Conservation (phyloP, 2,888 invertebrate species). For the Deilephila elpenor region DNA sequence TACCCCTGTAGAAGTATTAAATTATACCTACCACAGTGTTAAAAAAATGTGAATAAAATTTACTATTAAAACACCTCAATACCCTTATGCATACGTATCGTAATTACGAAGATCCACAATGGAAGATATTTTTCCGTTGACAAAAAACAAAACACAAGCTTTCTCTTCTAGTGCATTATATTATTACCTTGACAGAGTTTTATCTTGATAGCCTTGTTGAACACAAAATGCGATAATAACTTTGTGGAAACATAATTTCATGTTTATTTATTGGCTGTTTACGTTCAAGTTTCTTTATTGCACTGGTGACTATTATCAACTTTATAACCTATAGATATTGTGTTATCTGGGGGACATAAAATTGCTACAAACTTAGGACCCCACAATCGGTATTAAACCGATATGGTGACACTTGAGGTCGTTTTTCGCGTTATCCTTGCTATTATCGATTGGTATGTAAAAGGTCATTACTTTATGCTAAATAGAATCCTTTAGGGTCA, state of each 20-base stretch:
- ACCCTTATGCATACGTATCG: too few relatives aligned
- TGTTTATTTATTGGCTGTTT: constrained; percentile 60
- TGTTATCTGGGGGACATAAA: constrained; percentile 73
- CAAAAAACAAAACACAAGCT: constrained; percentile 29
- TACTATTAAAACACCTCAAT: too few relatives aligned
- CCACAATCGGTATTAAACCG: constrained; percentile 59
- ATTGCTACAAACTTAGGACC: constrained; percentile 67
- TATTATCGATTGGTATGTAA: constrained; percentile 45
- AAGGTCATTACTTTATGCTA: constrained; percentile 49
- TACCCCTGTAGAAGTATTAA: too few relatives aligned
- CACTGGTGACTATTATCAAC: constrained; percentile 67
- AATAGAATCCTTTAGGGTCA: constrained; percentile 38
- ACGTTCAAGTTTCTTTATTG: constrained; percentile 60
- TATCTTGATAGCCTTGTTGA: constrained; percentile 56
- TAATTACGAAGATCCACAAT: neutral
- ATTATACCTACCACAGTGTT: too few relatives aligned
- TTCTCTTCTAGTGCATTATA: constrained; percentile 35
- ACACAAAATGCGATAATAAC: constrained; percentile 58
- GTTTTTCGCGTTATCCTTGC: constrained; percentile 53
- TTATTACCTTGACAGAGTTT: constrained; percentile 43
- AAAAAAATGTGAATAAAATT: too few relatives aligned
- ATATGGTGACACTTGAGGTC: constrained; percentile 57
- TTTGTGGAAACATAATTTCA: constrained; percentile 55
- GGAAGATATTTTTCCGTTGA: constrained; percentile 10
- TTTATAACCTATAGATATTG: constrained; percentile 73